These are phyloP conservation scores for Rattus norvegicus DNA, from an alignment of 2,113 vertebrate species.

Conservation along the genomic window DNA sequence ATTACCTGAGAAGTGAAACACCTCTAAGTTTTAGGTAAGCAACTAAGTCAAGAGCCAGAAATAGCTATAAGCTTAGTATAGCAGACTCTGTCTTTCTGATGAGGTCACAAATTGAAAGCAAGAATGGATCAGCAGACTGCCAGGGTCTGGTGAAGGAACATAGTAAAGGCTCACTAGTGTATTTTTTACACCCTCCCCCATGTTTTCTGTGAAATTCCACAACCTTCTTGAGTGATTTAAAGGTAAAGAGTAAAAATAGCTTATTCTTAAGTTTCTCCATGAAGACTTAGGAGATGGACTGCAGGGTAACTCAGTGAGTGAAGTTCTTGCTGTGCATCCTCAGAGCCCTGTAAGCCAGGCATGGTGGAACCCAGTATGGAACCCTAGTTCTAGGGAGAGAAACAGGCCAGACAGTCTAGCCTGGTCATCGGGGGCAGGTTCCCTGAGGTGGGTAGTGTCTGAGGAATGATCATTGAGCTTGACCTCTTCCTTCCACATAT, in stretches of 20 bases:
- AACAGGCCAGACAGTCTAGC: not conserved
- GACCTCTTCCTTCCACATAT: not conserved
- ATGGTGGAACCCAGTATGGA: not conserved
- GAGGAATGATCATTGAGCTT: not conserved
- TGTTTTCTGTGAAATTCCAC: not conserved
- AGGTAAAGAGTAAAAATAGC: not conserved
- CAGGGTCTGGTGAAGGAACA: not conserved
- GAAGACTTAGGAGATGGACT: not conserved
- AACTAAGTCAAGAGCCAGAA: constrained; percentile 12
- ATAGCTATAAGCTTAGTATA: not conserved
- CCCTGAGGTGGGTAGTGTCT: not conserved
- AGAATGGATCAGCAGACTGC: not conserved
- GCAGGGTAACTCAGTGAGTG: not conserved
- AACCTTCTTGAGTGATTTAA: not conserved
- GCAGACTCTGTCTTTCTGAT: not conserved
- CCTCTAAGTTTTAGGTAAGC: constrained; percentile 25
- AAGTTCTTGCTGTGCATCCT: no score
- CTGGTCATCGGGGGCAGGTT: not conserved
- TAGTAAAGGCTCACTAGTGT: not conserved
- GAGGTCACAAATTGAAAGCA: not conserved
- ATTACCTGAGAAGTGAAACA: not conserved
- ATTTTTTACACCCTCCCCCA: not conserved
- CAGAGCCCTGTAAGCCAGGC: not conserved
- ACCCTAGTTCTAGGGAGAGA: not conserved
- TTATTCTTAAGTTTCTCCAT: not conserved